Base-by-base conservation (phyloP, 2,888 invertebrate species). In the Rotaria macrura region DNA sequence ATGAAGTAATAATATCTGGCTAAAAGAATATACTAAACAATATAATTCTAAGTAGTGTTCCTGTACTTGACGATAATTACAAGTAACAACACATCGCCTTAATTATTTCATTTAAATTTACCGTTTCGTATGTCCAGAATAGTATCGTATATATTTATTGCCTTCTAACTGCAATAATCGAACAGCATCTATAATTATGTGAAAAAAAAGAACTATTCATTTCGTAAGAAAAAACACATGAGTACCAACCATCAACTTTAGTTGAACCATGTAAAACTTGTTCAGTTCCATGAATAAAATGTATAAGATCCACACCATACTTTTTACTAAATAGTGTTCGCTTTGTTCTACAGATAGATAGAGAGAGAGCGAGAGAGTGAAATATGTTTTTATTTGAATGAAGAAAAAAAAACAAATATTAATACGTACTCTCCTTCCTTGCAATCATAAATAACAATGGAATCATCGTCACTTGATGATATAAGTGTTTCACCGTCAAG, bases 191-290 rank as follows among this genome's bases (percentile, higher is more conserved):
- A 90, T 83, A 91, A 90, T 40, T n/a, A n/a, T n/a, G n/a, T n/a
- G n/a, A n/a, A n/a, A n/a, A n/a, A n/a, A n/a, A n/a, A n/a, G n/a
- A n/a, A n/a, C n/a, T n/a, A n/a, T n/a, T n/a, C n/a, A n/a, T n/a
- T n/a, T n/a, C n/a, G n/a, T n/a, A n/a, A n/a, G n/a, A n/a, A n/a
- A n/a, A n/a, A n/a, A n/a, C n/a, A n/a, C n/a, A n/a, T n/a, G 43
- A 25, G 29, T 47, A 88, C 90, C 89, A 89, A 93, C 93, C 92
- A 92, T 99, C 99, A 87, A 99, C 94, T 93, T 99, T 99, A 3
- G 99, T 99, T 25, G 98, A 98, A 92, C 97, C 96, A 92, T 99
- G 99, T 88, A 99, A 95, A 38, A 97, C 99, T 87, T 97, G 96
- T 90, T 97, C 97, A 90, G 95, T 95, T 2, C 97, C 96, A 92